Conservation (phyloP, 1,140 invertebrate species). For the Atopsyche davidsoni region DNA sequence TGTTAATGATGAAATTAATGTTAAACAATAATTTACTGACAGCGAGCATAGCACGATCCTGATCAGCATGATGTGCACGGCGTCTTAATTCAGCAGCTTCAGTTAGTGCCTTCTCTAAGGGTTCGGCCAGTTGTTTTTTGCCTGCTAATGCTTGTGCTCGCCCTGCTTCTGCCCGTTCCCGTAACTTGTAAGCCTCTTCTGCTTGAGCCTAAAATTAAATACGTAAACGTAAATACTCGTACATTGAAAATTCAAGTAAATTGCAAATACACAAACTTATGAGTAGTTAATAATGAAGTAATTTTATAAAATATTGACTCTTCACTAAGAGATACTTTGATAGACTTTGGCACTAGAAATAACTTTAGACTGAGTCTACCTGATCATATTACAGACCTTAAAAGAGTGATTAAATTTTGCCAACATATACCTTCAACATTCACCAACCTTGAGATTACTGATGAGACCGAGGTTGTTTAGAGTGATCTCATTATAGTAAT, state of each 20-base stretch:
- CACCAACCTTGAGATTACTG: constrained; percentile 54
- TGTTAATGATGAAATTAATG: background rate
- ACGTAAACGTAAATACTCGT: constrained; percentile 9
- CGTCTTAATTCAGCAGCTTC: constrained; percentile 63
- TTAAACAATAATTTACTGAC: constrained; percentile 28
- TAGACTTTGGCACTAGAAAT: background rate
- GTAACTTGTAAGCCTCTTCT: constrained; percentile 71
- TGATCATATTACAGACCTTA: background rate
- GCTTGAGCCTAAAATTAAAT: constrained; percentile 64
- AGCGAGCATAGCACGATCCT: constrained; percentile 57
- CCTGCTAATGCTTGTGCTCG: constrained; percentile 54
- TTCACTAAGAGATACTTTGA: background rate
- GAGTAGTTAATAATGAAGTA: background rate
- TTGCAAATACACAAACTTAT: background rate
- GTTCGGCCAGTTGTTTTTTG: constrained; percentile 65
- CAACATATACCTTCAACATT: constrained; percentile 33
- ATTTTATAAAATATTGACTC: background rate
- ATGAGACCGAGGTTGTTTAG: constrained; percentile 83
- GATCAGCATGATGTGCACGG: constrained; percentile 73
- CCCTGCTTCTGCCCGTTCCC: constrained; percentile 64
- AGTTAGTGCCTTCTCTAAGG: constrained; percentile 61
- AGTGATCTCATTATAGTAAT: constrained; percentile 91
- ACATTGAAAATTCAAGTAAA: background rate
- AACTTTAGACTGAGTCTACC: background rate
- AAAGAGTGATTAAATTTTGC: constrained; percentile 35